Conservation (phyloP, 2,113 vertebrate species). For the Scomber scombrus region DNA sequence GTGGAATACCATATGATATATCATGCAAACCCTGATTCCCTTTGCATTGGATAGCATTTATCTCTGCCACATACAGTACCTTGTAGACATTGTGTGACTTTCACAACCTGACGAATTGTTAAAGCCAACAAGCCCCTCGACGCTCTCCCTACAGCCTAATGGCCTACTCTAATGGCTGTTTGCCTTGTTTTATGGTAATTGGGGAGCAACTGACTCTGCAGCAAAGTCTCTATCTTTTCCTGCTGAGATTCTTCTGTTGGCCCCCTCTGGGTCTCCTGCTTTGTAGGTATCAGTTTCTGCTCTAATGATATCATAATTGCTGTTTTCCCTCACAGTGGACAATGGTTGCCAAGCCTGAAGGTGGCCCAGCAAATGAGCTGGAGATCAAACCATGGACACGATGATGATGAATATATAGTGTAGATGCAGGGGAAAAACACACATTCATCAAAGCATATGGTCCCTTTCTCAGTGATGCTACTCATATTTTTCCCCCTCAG, state of each 20-base stretch:
- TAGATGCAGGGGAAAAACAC: constrained; percentile 23
- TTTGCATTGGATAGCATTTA: constrained; percentile 39
- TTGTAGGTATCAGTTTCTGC: constrained; percentile 64
- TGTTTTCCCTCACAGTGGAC: constrained; percentile 66
- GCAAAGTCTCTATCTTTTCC: constrained; percentile 61
- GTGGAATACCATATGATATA: constrained; percentile 19
- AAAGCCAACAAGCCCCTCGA: constrained; percentile 62
- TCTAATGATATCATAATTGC: constrained; percentile 83
- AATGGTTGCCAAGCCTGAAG: constrained; percentile 57
- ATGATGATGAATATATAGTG: constrained; percentile 44
- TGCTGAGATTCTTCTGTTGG: constrained; percentile 53
- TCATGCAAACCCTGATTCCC: constrained; percentile 3
- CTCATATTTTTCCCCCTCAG: neutral
- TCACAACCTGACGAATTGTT: constrained; percentile 65
- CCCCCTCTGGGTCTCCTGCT: constrained; percentile 63
- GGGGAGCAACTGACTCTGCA: constrained; percentile 68
- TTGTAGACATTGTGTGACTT: constrained; percentile 60
- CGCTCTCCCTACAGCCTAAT: constrained; percentile 70
- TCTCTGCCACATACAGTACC: constrained; percentile 46
- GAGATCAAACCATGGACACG: constrained; percentile 65
- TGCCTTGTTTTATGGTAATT: constrained; percentile 82
- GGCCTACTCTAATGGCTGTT: constrained; percentile 77
- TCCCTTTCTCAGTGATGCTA: neutral
- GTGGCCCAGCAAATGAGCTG: constrained; percentile 76
- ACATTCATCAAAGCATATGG: constrained; percentile 49